Percentiles rank a stretch among this genome's conserved stretches.
Conservation (phyloP, 2,797 vertebrate genomes). For the Periparus ater region DNA sequence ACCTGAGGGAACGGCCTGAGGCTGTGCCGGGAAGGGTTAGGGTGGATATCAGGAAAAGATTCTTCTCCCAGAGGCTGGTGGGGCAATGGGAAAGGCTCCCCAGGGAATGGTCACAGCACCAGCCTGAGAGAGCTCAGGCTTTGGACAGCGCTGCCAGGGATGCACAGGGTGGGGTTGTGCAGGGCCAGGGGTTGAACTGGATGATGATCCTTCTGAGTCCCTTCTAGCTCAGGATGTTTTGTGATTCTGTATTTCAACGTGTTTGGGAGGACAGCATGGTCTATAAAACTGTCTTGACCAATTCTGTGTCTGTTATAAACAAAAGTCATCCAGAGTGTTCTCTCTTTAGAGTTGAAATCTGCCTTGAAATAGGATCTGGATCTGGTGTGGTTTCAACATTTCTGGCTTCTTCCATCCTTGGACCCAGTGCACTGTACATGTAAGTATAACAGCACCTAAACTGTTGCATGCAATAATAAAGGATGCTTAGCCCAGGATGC, state of each 20-base stretch:
- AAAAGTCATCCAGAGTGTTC: not conserved
- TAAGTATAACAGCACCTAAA: slow-evolving; percentile 70
- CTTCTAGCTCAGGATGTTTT: not conserved
- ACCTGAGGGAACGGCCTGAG: not conserved
- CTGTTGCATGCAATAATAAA: not conserved
- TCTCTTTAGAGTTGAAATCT: slow-evolving; percentile 77
- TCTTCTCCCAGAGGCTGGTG: not conserved
- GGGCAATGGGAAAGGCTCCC: not conserved
- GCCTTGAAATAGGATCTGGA: slow-evolving; percentile 92
- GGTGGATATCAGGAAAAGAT: not conserved
- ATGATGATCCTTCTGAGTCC: not conserved
- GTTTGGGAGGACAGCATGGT: not conserved
- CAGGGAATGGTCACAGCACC: not conserved
- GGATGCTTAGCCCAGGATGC: not conserved
- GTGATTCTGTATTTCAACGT: fast-evolving
- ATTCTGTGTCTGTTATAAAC: not conserved
- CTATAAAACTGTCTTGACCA: fast-evolving
- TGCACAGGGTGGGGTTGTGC: not conserved
- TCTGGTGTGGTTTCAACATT: slow-evolving; percentile 92
- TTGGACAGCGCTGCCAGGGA: fast-evolving
- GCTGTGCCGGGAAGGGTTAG: not conserved
- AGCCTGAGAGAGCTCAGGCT: not conserved
- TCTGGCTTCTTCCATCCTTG: slow-evolving; percentile 86
- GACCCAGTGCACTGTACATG: slow-evolving; percentile 85
- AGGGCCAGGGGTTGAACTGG: not conserved